A percentile compares a stretch with the other conserved stretches of the same genome.
phyloP scores from a whole-genome alignment of 2,797 vertebrate species.

The Distichodus sexfasciatus region DNA sequence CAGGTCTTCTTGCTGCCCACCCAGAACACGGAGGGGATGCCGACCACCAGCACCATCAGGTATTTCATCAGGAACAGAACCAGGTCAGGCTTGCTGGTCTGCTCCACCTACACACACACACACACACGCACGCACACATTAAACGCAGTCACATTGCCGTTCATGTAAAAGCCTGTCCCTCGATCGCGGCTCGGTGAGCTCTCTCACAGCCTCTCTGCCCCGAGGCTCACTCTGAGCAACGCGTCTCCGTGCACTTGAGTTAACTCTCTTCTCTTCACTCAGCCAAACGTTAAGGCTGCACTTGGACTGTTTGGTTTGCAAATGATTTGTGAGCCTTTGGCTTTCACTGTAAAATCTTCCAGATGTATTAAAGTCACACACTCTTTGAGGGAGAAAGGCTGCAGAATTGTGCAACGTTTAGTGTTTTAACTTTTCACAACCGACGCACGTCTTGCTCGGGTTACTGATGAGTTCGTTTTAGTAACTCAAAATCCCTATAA shows the following conservation, averaged over 20 bases:
- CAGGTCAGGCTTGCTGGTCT: conserved; percentile 83
- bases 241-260: neutral
- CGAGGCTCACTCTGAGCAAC: neutral
- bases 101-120: conserved; percentile 76
- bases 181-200: neutral
- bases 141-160: neutral
- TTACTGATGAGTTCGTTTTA: too few species aligned
- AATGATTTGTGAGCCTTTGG: neutral
- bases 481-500: too few species aligned
- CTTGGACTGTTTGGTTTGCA: neutral
- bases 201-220: too few species aligned
- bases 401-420: neutral
- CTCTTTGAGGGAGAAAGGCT: too few species aligned
- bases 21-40: conserved; percentile 97
- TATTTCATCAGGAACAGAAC: conserved; percentile 94
- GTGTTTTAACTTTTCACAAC: neutral
- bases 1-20: conserved; percentile 99
- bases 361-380: neutral
- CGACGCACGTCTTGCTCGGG: too few species aligned
- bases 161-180: conserved; percentile 19
- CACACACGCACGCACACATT: conserved; percentile 5
- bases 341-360: neutral
- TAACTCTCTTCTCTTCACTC: neutral
- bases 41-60: conserved; percentile 93
- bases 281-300: neutral